Base-by-base conservation (phyloP, 1,140 invertebrate genomes). In the Eriosoma lanigerum region DNA sequence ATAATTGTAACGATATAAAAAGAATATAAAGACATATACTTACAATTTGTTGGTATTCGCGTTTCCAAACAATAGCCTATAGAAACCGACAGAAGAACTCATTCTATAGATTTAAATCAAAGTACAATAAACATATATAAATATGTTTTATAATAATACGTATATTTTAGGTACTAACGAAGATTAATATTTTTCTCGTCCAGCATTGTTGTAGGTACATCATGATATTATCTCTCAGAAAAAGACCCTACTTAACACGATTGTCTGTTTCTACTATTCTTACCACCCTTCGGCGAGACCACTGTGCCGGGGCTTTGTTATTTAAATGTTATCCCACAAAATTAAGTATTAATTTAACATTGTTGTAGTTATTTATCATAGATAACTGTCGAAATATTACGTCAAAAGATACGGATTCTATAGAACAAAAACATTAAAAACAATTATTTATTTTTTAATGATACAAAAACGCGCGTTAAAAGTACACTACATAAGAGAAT, bases 301-400 rank as follows among this genome's bases (percentile, higher is more conserved):
- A 44, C 56, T 19, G 73, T 4, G 72, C 19, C n/a, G 73, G n/a
- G 73, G n/a, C 75, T 62, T 78, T 78, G 75, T 78, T 29, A 78
- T 78, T 62, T 10, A 62, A 78, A 78, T 60, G 21, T 48, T 26
- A 62, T 62, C 54, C 75, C 75, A 78, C 75, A 62, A 78, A 78
- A 78, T 78, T 78, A 78, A 78, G 75, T 78, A 78, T 78, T 78
- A 78, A 78, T 78, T 78, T 62, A 78, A 78, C 75, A 13, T 56
- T 60, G 56, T 78, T 46, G 75, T 78, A 29, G 19, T 62, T 78
- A 62, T 78, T 29, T 48, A 48, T 60, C 56, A 13, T 46, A 58
- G 75, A 78, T 52, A 78, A 44, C 54, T 62, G 75, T 78, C 75
- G 75, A 78, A 78, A 78, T 78, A 78, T 78, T 78, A 62, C 56